phyloP scores from a whole-genome alignment of 1,140 invertebrate species.

The Drosophila sulfurigaster region DNA sequence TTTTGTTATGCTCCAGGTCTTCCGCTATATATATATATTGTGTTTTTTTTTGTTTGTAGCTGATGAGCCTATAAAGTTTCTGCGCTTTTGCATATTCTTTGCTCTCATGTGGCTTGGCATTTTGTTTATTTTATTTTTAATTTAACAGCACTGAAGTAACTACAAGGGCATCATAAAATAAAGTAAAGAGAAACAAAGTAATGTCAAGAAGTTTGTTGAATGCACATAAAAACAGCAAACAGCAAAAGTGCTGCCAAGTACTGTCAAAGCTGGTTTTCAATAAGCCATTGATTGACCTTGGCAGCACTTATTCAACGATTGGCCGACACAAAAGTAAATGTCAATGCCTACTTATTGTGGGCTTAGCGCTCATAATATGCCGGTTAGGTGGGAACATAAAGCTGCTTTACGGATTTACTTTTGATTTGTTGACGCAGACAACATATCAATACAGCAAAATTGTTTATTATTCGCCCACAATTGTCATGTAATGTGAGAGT shows the following conservation, averaged over 20 bases:
- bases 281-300: conserved; percentile 46
- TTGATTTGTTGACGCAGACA: conserved; percentile 19
- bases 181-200: conserved; percentile 32
- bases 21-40: not conserved
- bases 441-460: conserved; percentile 10
- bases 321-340: conserved; percentile 5
- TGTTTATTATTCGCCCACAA: conserved; percentile 28
- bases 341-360: conserved; percentile 27
- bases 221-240: conserved; percentile 45
- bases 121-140: conserved; percentile 47
- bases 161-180: conserved; percentile 29
- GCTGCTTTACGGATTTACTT: conserved; percentile 40
- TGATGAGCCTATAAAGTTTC: conserved; percentile 59
- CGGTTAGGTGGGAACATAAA: conserved; percentile 46
- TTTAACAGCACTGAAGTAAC: conserved; percentile 46
- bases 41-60: conserved; percentile 7
- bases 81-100: conserved; percentile 41
- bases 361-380: conserved; percentile 31
- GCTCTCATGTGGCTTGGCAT: conserved; percentile 20
- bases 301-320: conserved; percentile 5
- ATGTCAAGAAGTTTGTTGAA: conserved; percentile 36
- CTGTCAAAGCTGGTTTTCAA: not conserved
- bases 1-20: conserved; percentile 16
- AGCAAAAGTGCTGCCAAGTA: conserved; percentile 7
- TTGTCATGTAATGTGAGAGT: conserved; percentile 3